These are phyloP conservation scores for Abramis brama DNA, from an alignment of 2,113 vertebrate species.

Conservation along the genomic window DNA sequence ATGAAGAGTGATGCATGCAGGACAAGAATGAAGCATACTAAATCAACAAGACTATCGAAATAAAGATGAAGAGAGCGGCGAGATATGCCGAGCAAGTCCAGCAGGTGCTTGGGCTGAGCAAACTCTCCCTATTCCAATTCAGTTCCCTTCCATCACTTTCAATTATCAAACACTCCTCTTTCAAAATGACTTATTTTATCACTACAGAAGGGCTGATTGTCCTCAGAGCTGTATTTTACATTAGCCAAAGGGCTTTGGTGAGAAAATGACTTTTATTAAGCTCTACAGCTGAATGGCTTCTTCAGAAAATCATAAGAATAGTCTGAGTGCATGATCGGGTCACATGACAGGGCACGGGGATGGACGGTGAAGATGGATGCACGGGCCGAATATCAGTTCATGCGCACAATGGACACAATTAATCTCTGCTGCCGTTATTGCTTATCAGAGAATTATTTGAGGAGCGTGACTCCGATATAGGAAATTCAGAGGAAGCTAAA, in stretches of 20 bases:
- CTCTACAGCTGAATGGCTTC: constrained; percentile 83
- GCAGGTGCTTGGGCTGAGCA: constrained; percentile 77
- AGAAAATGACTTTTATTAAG: constrained; percentile 84
- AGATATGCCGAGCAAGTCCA: constrained; percentile 78
- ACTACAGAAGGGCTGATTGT: constrained; percentile 84
- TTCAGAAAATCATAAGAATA: constrained; percentile 69
- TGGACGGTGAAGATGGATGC: constrained; percentile 69
- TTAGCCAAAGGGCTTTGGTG: constrained; percentile 73
- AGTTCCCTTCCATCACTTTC: constrained; percentile 84
- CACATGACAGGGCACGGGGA: constrained; percentile 55
- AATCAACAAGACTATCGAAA: constrained; percentile 82
- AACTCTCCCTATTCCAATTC: constrained; percentile 86
- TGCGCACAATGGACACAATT: constrained; percentile 76
- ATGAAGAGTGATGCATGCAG: constrained; percentile 58
- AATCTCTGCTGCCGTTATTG: constrained; percentile 74
- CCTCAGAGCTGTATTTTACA: constrained; percentile 82
- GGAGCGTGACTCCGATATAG: constrained; percentile 42
- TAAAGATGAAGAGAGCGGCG: constrained; percentile 53
- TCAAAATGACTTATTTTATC: constrained; percentile 81
- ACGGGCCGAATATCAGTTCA: constrained; percentile 72
- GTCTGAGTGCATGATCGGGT: constrained; percentile 64
- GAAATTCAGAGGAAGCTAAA: not conserved
- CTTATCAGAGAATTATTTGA: constrained; percentile 75
- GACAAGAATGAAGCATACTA: constrained; percentile 81
- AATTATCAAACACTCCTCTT: constrained; percentile 82